Base-by-base conservation (phyloP, 2,797 vertebrate species). In the Ataeniobius toweri region DNA sequence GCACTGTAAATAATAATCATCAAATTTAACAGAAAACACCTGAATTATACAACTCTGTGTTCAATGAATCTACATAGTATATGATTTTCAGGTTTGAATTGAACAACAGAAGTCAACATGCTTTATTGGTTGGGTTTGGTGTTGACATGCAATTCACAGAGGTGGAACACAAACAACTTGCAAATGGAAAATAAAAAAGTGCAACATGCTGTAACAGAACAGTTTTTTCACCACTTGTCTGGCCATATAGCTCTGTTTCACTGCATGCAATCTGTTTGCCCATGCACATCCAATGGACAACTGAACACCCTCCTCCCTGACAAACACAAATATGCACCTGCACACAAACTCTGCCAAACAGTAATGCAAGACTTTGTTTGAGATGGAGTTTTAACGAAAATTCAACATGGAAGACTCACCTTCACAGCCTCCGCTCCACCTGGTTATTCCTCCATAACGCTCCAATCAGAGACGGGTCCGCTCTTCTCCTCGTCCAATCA, bases 251-350 rank as follows among this genome's bases (percentile, higher is more conserved):
- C 80, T 90, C 77, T 75, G 79, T 88, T 90, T 90, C 83, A 88
- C 65, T 80, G 56, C 91, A 87, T 80, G 71, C 89, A 93, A 91
- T 91, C 91, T 92, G 89, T 93, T 93, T 93, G 84, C 86, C 88
- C 83, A 89, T 80, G 86, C 80, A 89, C 82, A 89, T 73, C 82
- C 86, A 89, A 81, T 51, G 77, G 86, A 88, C 86, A 88, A 91
- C 83, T 90, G 87, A 93, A 90, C 88, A 92, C 85, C 84, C 85
- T 79, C 87, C 85, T 83, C 76, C 76, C 80, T 61, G 79, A 88
- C 74, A 86, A 76, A 85, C 69, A 76, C 77, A 87, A 70, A 84
- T 76, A 73, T 16, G 13, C 50, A 48, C 74, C n/a, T 56, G 28
- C 73, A n/a, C 58, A 65, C 51, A 73, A 68, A 77, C 76, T 70